A percentile compares a stretch with the other conserved stretches of the same genome.
These are phyloP conservation scores for Catharus bicknelli DNA, from an alignment of 2,113 vertebrate genomes.

Conservation along the genomic window DNA sequence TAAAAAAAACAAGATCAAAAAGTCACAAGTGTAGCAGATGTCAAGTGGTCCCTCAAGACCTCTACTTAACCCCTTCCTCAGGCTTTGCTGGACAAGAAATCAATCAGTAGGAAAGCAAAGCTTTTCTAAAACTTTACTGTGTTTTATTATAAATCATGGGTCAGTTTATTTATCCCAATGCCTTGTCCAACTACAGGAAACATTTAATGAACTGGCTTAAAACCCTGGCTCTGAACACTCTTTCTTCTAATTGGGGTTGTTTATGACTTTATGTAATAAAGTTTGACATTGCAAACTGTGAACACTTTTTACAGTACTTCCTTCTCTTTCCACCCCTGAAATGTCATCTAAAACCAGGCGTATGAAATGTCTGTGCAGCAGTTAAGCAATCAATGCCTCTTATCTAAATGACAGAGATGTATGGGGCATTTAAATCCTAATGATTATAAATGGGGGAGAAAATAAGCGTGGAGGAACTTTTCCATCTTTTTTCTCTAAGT, in stretches of 20 bases:
- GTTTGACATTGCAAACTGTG: conserved; percentile 64
- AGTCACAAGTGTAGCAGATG: conserved; percentile 78
- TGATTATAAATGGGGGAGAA: conserved; percentile 73
- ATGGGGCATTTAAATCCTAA: conserved; percentile 72
- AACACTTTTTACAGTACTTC: conserved; percentile 53
- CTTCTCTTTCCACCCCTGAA: conserved; percentile 52
- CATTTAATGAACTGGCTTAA: conserved; percentile 46
- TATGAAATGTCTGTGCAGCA: conserved; percentile 65
- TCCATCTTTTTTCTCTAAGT: conserved; percentile 65
- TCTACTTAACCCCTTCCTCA: conserved; percentile 77
- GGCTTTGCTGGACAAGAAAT: conserved; percentile 69
- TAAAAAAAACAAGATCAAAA: conserved; percentile 77
- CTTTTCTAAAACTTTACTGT: conserved; percentile 42
- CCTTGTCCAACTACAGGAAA: conserved; percentile 27
- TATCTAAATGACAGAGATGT: conserved; percentile 73
- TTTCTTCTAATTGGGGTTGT: conserved; percentile 66
- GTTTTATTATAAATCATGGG: conserved; percentile 59
- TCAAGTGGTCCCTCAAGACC: conserved; percentile 81
- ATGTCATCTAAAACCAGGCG: conserved; percentile 71
- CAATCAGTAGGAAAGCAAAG: conserved; percentile 48
- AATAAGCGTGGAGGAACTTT: conserved; percentile 72
- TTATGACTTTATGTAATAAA: conserved; percentile 66
- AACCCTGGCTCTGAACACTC: conserved; percentile 7
- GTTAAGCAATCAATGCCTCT: conserved; percentile 68
- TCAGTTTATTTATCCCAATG: conserved; percentile 15